These are phyloP conservation scores for Ophioninae sp. DNA, from an alignment of 2,888 invertebrate genomes.

Conservation along the genomic window DNA sequence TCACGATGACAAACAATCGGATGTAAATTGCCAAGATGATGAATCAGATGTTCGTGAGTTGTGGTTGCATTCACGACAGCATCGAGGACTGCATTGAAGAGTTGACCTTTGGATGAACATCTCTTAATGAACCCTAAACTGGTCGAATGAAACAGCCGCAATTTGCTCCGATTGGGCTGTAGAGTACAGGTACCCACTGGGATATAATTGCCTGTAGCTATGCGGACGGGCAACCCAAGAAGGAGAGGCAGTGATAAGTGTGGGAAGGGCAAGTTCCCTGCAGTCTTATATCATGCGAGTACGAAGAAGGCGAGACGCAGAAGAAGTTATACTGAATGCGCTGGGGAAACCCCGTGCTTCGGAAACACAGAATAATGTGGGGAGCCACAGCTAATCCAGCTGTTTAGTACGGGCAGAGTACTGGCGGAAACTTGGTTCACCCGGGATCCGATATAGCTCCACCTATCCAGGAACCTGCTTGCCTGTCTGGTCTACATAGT, in stretches of 20 bases:
- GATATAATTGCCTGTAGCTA: constrained; percentile 34
- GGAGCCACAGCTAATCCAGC: constrained; percentile 40
- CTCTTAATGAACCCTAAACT: background rate
- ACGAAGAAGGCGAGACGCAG: constrained; percentile 58
- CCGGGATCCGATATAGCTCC: constrained; percentile 65
- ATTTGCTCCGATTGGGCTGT: background rate
- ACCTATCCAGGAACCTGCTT: constrained; percentile 58
- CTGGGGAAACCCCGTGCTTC: constrained; percentile 69
- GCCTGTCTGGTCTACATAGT: constrained; percentile 73
- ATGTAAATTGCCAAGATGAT: constrained; percentile 20
- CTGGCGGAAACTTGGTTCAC: constrained; percentile 68
- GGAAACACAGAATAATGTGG: constrained; percentile 73
- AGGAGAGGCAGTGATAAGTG: constrained; percentile 79
- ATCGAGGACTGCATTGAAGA: background rate
- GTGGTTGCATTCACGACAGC: background rate
- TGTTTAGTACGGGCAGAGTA: constrained; percentile 35
- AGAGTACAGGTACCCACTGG: constrained; percentile 13
- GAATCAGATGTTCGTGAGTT: background rate
- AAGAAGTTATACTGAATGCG: constrained; percentile 73
- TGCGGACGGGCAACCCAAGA: constrained; percentile 58
- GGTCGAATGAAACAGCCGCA: background rate
- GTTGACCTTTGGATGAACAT: background rate
- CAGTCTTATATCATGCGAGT: constrained; percentile 80
- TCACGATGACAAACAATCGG: constrained; percentile 41
- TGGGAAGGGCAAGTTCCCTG: constrained; percentile 81